Percentiles rank a stretch among this genome's conserved stretches.
Conservation (phyloP, 2,888 invertebrate species). For the Polyploca ridens region DNA sequence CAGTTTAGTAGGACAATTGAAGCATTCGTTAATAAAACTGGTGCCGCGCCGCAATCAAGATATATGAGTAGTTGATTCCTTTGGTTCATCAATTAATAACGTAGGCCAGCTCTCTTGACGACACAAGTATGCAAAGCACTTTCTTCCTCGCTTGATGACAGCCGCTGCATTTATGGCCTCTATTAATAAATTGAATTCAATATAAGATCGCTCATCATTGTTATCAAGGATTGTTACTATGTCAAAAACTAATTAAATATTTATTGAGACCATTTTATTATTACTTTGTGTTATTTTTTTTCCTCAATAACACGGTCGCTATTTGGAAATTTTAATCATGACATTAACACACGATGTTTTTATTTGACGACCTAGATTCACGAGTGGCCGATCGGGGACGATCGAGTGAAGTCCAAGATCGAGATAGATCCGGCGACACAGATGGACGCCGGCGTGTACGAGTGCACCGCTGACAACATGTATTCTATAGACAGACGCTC, state of each 20-base stretch:
- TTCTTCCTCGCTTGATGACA: not conserved
- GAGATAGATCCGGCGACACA: slow-evolving; percentile 98
- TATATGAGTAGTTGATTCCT: slow-evolving; percentile 5
- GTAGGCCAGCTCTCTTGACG: not conserved
- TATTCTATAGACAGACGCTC: slow-evolving; percentile 95
- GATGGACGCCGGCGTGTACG: slow-evolving; percentile 98
- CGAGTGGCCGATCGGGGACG: slow-evolving; percentile 93
- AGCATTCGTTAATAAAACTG: not conserved
- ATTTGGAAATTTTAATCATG: not conserved
- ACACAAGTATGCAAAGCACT: slow-evolving; percentile 20
- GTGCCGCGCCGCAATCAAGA: not conserved
- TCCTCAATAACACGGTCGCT: no score
- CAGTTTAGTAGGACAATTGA: not conserved
- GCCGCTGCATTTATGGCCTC: not conserved
- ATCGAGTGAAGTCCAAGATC: slow-evolving; percentile 94
- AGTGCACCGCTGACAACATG: slow-evolving; percentile 97
- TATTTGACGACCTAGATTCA: slow-evolving; percentile 86
- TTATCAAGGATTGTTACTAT: no score
- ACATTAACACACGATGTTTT: not conserved
- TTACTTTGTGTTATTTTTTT: no score
- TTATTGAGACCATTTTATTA: not conserved
- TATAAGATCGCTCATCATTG: not conserved
- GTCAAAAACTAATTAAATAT: no score
- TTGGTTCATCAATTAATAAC: not conserved
- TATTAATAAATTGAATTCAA: not conserved